Conservation (phyloP, 2,113 vertebrate species). For the Naja naja region DNA sequence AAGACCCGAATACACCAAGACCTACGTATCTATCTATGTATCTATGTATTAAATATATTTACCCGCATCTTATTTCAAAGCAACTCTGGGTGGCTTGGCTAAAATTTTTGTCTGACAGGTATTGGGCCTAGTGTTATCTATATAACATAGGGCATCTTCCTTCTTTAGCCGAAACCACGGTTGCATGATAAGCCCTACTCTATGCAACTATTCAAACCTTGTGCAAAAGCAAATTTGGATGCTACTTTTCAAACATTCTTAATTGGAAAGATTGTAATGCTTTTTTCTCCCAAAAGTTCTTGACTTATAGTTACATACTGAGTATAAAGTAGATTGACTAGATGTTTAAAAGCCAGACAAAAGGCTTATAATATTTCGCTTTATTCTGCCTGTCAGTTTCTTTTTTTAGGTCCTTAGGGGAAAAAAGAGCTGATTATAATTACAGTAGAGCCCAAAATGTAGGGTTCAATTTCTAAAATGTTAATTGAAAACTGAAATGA, state of each 20-base stretch:
- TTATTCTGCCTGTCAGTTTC: slow-evolving; percentile 55
- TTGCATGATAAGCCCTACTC: not conserved
- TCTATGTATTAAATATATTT: not conserved
- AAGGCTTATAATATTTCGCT: slow-evolving; percentile 59
- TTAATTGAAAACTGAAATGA: slow-evolving; percentile 45
- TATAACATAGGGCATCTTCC: not conserved
- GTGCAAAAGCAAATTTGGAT: not conserved
- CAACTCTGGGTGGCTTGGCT: not conserved
- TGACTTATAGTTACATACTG: slow-evolving; percentile 48
- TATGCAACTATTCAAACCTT: slow-evolving; percentile 25
- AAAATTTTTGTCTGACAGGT: not conserved
- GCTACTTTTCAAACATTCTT: not conserved
- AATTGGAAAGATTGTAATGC: slow-evolving; percentile 46
- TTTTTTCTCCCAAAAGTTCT: slow-evolving; percentile 62
- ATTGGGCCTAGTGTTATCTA: slow-evolving; percentile 5
- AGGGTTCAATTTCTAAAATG: slow-evolving; percentile 47
- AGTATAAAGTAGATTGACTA: slow-evolving; percentile 70
- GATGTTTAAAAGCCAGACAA: slow-evolving; percentile 62
- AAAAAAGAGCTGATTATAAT: slow-evolving; percentile 64
- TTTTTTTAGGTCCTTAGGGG: slow-evolving; percentile 59
- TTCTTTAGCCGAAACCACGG: not conserved
- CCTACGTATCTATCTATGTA: too few relatives aligned
- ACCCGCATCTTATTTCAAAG: not conserved
- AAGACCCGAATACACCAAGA: too few relatives aligned
- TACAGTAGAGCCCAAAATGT: slow-evolving; percentile 56